phyloP scores from a whole-genome alignment of 2,888 invertebrate genomes.

The Catocala nupta region DNA sequence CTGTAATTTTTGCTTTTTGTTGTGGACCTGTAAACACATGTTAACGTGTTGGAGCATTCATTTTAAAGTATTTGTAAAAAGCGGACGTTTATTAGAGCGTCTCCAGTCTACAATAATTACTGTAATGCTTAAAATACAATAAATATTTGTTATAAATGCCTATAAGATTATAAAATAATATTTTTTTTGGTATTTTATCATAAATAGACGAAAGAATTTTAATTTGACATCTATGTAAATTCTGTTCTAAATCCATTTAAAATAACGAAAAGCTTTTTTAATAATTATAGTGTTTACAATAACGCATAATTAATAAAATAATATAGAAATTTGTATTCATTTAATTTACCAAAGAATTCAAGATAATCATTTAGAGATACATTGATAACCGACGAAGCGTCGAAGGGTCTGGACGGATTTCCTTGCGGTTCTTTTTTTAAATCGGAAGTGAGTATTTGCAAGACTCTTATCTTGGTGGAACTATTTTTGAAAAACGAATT shows the following conservation, averaged over 20 bases:
- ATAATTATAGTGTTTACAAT: slow-evolving; percentile 14
- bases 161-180: slow-evolving; percentile 10
- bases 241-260: slow-evolving; percentile 17
- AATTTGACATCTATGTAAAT: slow-evolving; percentile 16
- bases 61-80: too few species aligned
- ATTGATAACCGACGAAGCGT: neutral
- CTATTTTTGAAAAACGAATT: neutral
- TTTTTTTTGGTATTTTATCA: slow-evolving; percentile 1
- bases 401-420: neutral
- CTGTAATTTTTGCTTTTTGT: too few species aligned
- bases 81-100: too few species aligned
- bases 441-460: neutral
- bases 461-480: neutral
- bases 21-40: too few species aligned
- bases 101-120: too few species aligned
- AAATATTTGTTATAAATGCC: neutral
- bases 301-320: neutral
- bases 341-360: slow-evolving; percentile 8
- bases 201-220: slow-evolving; percentile 6
- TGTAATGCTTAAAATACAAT: too few species aligned
- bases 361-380: too few species aligned
- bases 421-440: neutral
- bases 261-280: neutral
- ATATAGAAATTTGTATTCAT: neutral
- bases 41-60: too few species aligned